Evolutionary conservation across 2,888 invertebrate genomes (phyloP).

Genomic region (Rhingia campestris): DNA sequence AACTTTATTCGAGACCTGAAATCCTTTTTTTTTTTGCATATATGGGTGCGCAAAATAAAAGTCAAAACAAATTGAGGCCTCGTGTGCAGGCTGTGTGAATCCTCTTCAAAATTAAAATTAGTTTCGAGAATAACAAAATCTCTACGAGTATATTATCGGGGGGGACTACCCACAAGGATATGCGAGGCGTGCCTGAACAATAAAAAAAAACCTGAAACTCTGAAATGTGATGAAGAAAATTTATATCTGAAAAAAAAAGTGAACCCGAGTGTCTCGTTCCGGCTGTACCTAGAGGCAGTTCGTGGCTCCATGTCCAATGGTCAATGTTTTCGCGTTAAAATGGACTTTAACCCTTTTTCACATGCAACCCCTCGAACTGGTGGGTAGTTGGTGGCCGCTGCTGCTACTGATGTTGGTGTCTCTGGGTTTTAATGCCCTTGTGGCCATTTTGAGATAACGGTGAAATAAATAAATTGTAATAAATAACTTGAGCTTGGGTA

Average conservation of each 20-base stretch:
- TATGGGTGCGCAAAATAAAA: constrained; percentile 48
- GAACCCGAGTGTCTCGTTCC: constrained; percentile 40
- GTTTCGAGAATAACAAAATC: constrained; percentile 54
- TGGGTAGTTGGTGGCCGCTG: neutral
- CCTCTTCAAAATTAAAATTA: constrained; percentile 61
- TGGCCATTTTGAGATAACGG: constrained; percentile 71
- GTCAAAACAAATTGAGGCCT: constrained; percentile 59
- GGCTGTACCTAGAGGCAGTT: constrained; percentile 7
- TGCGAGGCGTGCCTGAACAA: neutral
- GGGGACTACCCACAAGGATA: constrained; percentile 3
- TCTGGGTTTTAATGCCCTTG: constrained; percentile 49
- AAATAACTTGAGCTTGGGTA: constrained; percentile 61
- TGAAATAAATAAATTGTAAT: constrained; percentile 72
- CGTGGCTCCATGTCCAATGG: constrained; percentile 44
- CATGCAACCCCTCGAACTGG: neutral
- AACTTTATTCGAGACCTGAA: constrained; percentile 5
- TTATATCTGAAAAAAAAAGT: constrained; percentile 23
- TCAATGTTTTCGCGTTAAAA: constrained; percentile 53
- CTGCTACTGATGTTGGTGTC: neutral
- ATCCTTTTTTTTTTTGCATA: constrained; percentile 31
- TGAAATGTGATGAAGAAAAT: constrained; percentile 48
- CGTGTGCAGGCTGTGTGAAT: constrained; percentile 37
- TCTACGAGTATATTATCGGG: constrained; percentile 32
- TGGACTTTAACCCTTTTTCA: constrained; percentile 40
- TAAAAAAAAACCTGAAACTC: neutral